Conservation (phyloP, 2,113 vertebrate species). For the Litocranius walleri region DNA sequence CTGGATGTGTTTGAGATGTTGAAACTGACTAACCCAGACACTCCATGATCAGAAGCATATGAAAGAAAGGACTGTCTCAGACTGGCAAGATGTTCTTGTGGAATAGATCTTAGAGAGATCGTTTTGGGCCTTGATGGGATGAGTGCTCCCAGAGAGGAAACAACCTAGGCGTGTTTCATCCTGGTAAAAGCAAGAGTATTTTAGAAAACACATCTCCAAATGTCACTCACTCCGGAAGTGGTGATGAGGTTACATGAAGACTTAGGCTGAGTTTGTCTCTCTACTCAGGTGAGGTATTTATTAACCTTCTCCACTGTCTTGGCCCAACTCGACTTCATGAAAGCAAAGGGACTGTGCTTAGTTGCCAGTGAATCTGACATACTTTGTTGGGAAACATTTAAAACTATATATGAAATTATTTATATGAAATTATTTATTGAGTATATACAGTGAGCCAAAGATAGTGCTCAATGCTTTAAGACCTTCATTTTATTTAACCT, state of each 20-base stretch:
- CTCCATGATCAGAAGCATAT: not conserved
- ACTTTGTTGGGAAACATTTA: slow-evolving; percentile 29
- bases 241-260: not conserved
- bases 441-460: not conserved
- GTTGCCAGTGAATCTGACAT: not conserved
- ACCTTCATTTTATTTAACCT: not conserved
- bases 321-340: not conserved
- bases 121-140: not conserved
- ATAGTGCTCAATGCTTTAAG: not conserved
- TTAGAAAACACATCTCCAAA: not conserved
- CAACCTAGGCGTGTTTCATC: not conserved
- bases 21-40: not conserved
- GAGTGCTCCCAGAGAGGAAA: not conserved
- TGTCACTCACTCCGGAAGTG: not conserved
- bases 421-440: slow-evolving; percentile 16
- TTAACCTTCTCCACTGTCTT: not conserved
- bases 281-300: not conserved
- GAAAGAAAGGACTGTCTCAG: not conserved
- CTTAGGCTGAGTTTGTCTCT: not conserved
- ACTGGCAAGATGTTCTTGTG: not conserved
- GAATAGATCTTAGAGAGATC: not conserved
- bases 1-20: not conserved
- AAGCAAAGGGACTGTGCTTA: not conserved
- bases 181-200: not conserved
- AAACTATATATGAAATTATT: not conserved